A percentile compares a stretch with the other conserved stretches of the same genome.
phyloP scores from a whole-genome alignment of 2,888 invertebrate genomes.

The Brenthis daphne region DNA sequence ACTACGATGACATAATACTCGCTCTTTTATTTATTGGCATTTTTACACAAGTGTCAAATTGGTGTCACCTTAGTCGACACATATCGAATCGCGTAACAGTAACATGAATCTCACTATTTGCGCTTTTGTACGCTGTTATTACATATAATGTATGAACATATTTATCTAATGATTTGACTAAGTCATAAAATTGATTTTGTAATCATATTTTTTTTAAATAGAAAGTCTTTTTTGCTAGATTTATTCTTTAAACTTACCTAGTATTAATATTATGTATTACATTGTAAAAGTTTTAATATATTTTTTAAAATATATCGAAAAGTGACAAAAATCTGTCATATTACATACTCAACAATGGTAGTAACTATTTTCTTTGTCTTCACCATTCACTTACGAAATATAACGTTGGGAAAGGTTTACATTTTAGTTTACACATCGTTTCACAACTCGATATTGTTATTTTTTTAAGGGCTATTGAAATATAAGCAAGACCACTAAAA shows the following conservation, averaged over 20 bases:
- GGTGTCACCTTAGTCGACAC: slow-evolving; percentile 35
- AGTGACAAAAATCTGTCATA: too few species aligned
- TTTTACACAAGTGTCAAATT: slow-evolving; percentile 40
- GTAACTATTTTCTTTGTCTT: too few species aligned
- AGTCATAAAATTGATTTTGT: slow-evolving; percentile 11
- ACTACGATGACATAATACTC: slow-evolving; percentile 33
- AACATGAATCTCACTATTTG: slow-evolving; percentile 34
- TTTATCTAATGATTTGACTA: slow-evolving; percentile 25
- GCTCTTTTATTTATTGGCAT: slow-evolving; percentile 34
- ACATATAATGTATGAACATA: slow-evolving; percentile 14
- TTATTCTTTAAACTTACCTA: background rate
- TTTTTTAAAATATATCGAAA: too few species aligned
- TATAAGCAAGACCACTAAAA: too few species aligned
- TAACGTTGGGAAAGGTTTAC: too few species aligned
- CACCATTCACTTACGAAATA: too few species aligned
- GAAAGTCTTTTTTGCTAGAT: slow-evolving; percentile 16
- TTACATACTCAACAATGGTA: too few species aligned
- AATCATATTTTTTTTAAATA: slow-evolving; percentile 22
- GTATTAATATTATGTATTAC: background rate
- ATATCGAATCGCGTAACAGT: slow-evolving; percentile 27
- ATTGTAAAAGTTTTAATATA: too few species aligned
- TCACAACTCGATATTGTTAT: too few species aligned
- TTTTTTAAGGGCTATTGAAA: too few species aligned
- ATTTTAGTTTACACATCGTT: too few species aligned
- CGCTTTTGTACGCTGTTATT: slow-evolving; percentile 13